A percentile compares a stretch with the other conserved stretches of the same genome.
Conservation (phyloP, 2,113 vertebrate species). For the Ia io region DNA sequence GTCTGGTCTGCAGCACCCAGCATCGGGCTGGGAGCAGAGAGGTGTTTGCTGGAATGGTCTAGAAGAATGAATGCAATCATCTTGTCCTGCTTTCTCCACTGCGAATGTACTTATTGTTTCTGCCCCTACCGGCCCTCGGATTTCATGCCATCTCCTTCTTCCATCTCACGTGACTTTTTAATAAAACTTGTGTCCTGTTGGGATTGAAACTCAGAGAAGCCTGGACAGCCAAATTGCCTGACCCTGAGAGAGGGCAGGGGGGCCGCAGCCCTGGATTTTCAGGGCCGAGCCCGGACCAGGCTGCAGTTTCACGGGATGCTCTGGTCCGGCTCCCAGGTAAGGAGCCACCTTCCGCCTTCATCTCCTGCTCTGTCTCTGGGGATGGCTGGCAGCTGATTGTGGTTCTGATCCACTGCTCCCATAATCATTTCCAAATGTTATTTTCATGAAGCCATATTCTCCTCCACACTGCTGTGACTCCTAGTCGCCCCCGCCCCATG, state of each 20-base stretch:
- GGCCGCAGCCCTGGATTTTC: constrained; percentile 46
- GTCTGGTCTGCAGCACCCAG: background rate
- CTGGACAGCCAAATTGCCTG: background rate
- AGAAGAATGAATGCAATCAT: rapidly evolving
- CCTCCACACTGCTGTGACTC: constrained; percentile 54
- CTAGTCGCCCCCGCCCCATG: constrained; percentile 59
- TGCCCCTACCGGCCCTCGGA: background rate
- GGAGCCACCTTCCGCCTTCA: constrained; percentile 27
- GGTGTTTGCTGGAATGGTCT: background rate
- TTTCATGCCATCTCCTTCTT: background rate
- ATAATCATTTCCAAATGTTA: constrained; percentile 78
- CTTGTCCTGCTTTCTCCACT: background rate
- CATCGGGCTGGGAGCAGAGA: background rate
- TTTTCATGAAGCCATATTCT: constrained; percentile 74
- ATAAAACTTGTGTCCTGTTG: background rate
- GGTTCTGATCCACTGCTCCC: constrained; percentile 72
- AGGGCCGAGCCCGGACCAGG: background rate
- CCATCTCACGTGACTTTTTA: background rate
- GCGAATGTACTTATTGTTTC: background rate
- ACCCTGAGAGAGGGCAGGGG: background rate
- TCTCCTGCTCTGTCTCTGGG: constrained; percentile 57
- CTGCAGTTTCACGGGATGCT: constrained; percentile 53
- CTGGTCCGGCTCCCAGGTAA: constrained; percentile 58
- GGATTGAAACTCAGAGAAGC: constrained; percentile 21
- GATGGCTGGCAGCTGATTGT: constrained; percentile 76